phyloP scores from a whole-genome alignment of 2,888 invertebrate species.

The Digitonthophagus gazella region DNA sequence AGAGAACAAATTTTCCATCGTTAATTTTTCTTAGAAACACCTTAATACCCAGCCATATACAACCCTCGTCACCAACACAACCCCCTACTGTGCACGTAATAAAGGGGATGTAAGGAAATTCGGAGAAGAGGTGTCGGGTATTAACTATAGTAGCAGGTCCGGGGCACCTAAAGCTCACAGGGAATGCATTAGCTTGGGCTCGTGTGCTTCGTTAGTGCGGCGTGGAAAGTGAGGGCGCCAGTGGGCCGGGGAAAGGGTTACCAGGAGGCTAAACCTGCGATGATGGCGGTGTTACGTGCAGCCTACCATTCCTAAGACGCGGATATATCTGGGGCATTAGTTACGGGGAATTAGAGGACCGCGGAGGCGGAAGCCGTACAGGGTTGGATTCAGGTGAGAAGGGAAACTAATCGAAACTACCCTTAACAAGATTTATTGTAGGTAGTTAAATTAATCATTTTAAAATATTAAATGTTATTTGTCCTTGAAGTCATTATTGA shows the following conservation, averaged over 20 bases:
- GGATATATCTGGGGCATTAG: slow-evolving; percentile 44
- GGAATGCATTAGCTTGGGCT: not conserved
- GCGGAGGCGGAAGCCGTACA: not conserved
- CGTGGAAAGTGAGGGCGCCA: not conserved
- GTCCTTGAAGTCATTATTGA: too few relatives aligned
- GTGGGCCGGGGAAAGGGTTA: slow-evolving; percentile 1
- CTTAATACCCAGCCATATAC: not conserved
- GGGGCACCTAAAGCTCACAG: not conserved
- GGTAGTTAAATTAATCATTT: too few relatives aligned
- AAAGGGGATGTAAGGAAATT: not conserved
- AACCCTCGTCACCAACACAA: not conserved
- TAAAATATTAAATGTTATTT: too few relatives aligned
- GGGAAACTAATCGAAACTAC: too few relatives aligned
- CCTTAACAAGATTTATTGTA: too few relatives aligned
- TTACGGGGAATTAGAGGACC: slow-evolving; percentile 27
- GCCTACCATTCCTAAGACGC: slow-evolving; percentile 44
- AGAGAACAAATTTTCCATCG: too few relatives aligned
- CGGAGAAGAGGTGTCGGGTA: not conserved
- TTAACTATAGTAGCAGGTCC: not conserved
- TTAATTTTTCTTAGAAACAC: not conserved
- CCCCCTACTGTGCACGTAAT: not conserved
- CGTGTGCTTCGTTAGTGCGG: not conserved
- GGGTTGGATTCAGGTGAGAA: not conserved
- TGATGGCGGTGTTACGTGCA: slow-evolving; percentile 46
- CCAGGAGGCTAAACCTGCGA: slow-evolving; percentile 42